phyloP scores from a whole-genome alignment of 2,888 invertebrate species.

The Meteorus cinctellus region DNA sequence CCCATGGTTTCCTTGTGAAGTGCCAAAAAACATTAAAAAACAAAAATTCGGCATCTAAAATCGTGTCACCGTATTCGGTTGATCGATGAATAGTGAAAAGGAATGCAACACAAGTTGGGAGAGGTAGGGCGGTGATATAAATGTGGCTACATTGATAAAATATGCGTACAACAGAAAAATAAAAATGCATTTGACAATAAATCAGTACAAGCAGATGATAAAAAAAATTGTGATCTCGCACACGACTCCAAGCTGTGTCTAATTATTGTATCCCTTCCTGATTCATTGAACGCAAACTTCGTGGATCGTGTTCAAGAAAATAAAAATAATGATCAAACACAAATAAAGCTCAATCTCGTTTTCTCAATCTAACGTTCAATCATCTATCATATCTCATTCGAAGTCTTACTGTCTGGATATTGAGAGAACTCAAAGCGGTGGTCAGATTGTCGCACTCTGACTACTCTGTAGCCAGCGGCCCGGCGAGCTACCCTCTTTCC shows the following conservation, averaged over 20 bases:
- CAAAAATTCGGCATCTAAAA: constrained; percentile 2
- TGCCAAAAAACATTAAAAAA: constrained; percentile 17
- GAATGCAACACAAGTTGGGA: not conserved
- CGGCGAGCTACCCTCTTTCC: constrained; percentile 69
- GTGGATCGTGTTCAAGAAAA: constrained; percentile 23
- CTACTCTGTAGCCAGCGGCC: constrained; percentile 73
- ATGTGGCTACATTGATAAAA: constrained; percentile 24
- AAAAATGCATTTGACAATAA: constrained; percentile 48
- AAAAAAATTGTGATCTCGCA: constrained; percentile 46
- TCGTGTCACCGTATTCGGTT: constrained; percentile 4
- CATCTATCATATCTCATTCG: constrained; percentile 36
- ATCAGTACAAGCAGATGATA: constrained; percentile 51
- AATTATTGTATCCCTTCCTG: constrained; percentile 17
- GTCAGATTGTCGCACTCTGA: constrained; percentile 72
- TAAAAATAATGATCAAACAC: constrained; percentile 45
- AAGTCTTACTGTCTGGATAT: constrained; percentile 71
- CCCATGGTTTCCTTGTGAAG: constrained; percentile 23
- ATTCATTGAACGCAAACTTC: constrained; percentile 43
- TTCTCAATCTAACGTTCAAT: constrained; percentile 33
- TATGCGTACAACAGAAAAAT: constrained; percentile 48
- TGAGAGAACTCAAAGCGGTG: constrained; percentile 72
- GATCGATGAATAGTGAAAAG: constrained; percentile 6
- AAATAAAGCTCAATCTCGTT: constrained; percentile 31
- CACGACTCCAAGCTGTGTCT: constrained; percentile 44
- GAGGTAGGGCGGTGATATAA: not conserved